Evolutionary conservation across 2,797 vertebrate genomes (phyloP), one percentile per base, ranked within the genome.

Genomic region (Characodon lateralis): DNA sequence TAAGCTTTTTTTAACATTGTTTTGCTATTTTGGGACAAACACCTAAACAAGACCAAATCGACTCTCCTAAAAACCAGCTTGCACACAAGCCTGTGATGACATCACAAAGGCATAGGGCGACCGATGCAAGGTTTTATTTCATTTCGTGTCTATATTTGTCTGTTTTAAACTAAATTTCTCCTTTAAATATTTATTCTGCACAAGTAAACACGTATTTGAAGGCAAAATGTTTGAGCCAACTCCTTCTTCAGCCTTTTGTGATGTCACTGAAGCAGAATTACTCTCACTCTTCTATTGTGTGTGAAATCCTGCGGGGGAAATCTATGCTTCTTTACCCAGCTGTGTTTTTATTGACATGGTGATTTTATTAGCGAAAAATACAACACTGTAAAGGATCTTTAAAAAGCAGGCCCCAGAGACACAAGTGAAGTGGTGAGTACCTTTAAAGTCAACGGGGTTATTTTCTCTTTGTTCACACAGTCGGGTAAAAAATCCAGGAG

Each of bases 401-500:
- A n/a, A 46, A 46, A 46, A 46, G 24, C 41, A 69, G 66, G 66
- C 20, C 14, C 5, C 66, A 46, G 81, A 35, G 78, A 35, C 9
- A 84, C 2, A n/a, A 26, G 22, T 20, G 7, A 7, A 39, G 58
- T 3, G 58, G 59, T 5, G 63, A 84, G 92, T 97, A 99, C 98
- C 97, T 99, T 99, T 90, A 99, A 95, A 46, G 98, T 99, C 79
- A 99, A 93, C 10, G 97, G 97, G 1, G 96, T 96, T 87, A 99
- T 99, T 95, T 97, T 99, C 92, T 99, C 97, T 88, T 99, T 99
- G 93, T 99, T 99, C 88, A 99, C 98, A 81, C 98, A 98, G 88
- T 98, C 97, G 59, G 98, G 98, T 81, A 99, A 94, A 94, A 99
- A 99, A 92, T 99, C 98, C 95, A 99, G 94, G 72, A 99, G 97